Evolutionary conservation across 2,797 vertebrate species (phyloP).

Genomic region (Astyanax mexicanus): DNA sequence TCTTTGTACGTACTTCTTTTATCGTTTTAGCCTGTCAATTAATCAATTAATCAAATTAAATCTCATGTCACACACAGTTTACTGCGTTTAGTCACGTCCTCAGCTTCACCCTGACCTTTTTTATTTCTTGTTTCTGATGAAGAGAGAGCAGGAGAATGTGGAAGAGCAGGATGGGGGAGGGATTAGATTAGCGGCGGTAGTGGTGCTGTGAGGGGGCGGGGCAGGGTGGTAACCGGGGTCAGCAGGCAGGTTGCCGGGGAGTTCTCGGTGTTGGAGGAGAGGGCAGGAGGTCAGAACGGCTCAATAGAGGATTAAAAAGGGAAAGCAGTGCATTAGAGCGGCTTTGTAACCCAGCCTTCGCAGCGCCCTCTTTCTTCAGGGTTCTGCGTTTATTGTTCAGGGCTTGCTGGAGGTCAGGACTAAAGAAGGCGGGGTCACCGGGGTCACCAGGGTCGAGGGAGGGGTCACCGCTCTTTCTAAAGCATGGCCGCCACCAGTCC

Average conservation of each 20-base stretch:
- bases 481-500: constrained; percentile 64
- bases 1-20: no score
- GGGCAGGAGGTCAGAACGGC: constrained; percentile 70
- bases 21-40: no score
- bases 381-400: constrained; percentile 69
- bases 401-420: constrained; percentile 68
- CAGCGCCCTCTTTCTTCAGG: constrained; percentile 63
- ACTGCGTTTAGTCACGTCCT: neutral
- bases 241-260: constrained; percentile 63
- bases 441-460: constrained; percentile 62
- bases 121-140: neutral
- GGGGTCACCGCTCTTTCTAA: constrained; percentile 66
- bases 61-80: no score
- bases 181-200: neutral
- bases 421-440: constrained; percentile 53
- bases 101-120: neutral
- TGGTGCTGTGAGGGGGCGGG: constrained; percentile 1
- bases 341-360: constrained; percentile 71
- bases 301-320: constrained; percentile 69
- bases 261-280: constrained; percentile 62
- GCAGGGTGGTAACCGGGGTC: constrained; percentile 61
- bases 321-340: constrained; percentile 72
- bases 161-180: constrained; percentile 5
- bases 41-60: no score
- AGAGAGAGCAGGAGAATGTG: neutral